Conservation (phyloP, 2,888 invertebrate species). For the Dynastes grantii region DNA sequence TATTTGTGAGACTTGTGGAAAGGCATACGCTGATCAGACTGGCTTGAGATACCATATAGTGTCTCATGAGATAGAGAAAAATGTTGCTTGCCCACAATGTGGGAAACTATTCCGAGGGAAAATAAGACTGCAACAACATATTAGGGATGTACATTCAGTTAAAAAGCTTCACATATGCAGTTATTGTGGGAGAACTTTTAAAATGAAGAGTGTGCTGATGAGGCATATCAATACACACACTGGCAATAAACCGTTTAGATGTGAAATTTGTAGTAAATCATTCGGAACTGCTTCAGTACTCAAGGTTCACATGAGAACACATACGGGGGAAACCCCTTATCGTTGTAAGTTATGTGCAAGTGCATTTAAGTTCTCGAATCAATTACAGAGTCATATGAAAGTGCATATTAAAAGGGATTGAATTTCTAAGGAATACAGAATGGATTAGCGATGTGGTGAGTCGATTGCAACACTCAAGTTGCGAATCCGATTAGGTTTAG, state of each 20-base stretch:
- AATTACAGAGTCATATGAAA: slow-evolving; percentile 2
- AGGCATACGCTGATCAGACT: not conserved
- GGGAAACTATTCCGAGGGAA: slow-evolving; percentile 3
- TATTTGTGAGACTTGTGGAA: not conserved
- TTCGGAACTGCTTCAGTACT: not conserved
- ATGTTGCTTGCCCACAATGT: not conserved
- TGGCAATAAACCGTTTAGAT: slow-evolving; percentile 23
- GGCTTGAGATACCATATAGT: not conserved
- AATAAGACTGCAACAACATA: not conserved
- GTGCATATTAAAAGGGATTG: not conserved
- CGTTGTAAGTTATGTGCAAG: not conserved
- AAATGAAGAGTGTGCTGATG: not conserved
- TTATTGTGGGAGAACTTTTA: slow-evolving; percentile 14
- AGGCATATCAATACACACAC: slow-evolving; percentile 24
- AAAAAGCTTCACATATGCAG: not conserved
- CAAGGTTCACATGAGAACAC: slow-evolving; percentile 18
- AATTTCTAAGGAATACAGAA: not conserved
- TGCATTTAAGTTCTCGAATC: slow-evolving; percentile 15
- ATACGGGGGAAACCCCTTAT: slow-evolving; percentile 26
- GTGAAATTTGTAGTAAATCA: slow-evolving; percentile 21
- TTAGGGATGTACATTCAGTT: not conserved
- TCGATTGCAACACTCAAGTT: too few species aligned
- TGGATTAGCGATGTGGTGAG: too few species aligned
- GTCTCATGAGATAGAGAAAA: not conserved
- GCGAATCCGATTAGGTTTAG: too few species aligned